A percentile compares a stretch with the other conserved stretches of the same genome.
Evolutionary conservation across 2,113 vertebrate species (phyloP).

Genomic region (Pyxicephalus adspersus): DNA sequence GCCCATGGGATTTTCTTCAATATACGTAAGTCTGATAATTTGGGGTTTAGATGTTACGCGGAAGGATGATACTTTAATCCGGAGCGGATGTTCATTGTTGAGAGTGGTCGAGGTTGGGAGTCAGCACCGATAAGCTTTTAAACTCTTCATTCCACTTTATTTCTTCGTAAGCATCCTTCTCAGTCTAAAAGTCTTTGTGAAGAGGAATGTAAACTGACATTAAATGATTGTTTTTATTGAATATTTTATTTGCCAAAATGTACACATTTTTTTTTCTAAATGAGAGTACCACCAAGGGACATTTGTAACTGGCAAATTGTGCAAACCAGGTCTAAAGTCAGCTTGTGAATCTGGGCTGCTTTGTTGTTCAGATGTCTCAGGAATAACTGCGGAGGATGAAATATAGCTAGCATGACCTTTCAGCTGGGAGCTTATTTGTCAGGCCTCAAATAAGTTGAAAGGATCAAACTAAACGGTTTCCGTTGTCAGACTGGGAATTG

Average conservation of each 20-base stretch:
- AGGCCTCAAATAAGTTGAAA: constrained; percentile 95
- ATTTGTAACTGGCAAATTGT: constrained; percentile 86
- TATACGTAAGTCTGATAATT: too few relatives aligned
- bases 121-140: too few relatives aligned
- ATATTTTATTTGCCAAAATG: constrained; percentile 66
- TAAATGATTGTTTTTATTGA: constrained; percentile 56
- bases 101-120: too few relatives aligned
- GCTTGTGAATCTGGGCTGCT: constrained; percentile 83
- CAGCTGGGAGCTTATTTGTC: constrained; percentile 94
- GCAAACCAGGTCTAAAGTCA: constrained; percentile 83
- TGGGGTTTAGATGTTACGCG: too few relatives aligned
- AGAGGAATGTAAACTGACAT: constrained; percentile 59
- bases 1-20: too few relatives aligned
- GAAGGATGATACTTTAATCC: neutral
- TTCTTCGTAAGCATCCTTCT: constrained; percentile 26
- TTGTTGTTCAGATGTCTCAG: constrained; percentile 92
- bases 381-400: constrained; percentile 88
- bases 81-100: neutral
- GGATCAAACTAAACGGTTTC: constrained; percentile 93
- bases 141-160: constrained; percentile 7
- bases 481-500: constrained; percentile 86
- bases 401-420: constrained; percentile 95
- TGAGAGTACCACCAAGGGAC: constrained; percentile 78
- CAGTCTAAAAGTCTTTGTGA: constrained; percentile 35
- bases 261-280: constrained; percentile 73